Base-by-base conservation (phyloP, 1,140 invertebrate species). In the Bombus balteatus region DNA sequence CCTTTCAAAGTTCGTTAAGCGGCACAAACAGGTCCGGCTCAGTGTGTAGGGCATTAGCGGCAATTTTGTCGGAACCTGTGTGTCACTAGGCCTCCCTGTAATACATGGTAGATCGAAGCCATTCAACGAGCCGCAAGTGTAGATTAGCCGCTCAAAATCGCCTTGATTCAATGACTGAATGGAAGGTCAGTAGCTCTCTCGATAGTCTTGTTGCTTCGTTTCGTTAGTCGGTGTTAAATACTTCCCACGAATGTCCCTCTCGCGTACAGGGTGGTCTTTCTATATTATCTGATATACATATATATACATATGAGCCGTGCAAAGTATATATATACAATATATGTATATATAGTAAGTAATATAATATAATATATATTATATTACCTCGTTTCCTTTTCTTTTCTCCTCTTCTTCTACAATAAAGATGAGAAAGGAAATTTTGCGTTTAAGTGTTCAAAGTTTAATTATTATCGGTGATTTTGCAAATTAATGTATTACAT, bases 1-100 rank as follows among this genome's bases (percentile, higher is more conserved):
- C 83, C 89, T 91, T 92, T 92, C 87, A 92, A 88, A 87, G 82
- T 90, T 92, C 88, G 89, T 92, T 91, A 90, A 87, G 75, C 75
- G 59, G 66, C 75, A 68, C 59, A 53, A 81, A 85, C 78, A 72
- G 78, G 71, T 57, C 71, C 77, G 59, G 47, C 34, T 73, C 43
- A 34, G 37, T 25, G 66, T 22, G 59, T 8, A 73, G 78, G 39
- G 53, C 18, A 81, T 74, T 81, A 81, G 28, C 39, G 78, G 32
- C 70, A 85, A 85, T 85, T 85, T 68, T 34, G 70, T 85, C 83
- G 83, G 71, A 66, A 81, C 71, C 83, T 81, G 59, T 74, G 57
- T 68, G 70, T 68, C 41, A 81, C 83, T 65, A 57, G 25, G 22
- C n/a, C 34, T 28, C n/a, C 32, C 39, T 28, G 34, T 41, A 28